A percentile compares a stretch with the other conserved stretches of the same genome.
Evolutionary conservation across 2,797 vertebrate species (phyloP).

Genomic region (Uromys caudimaculatus): DNA sequence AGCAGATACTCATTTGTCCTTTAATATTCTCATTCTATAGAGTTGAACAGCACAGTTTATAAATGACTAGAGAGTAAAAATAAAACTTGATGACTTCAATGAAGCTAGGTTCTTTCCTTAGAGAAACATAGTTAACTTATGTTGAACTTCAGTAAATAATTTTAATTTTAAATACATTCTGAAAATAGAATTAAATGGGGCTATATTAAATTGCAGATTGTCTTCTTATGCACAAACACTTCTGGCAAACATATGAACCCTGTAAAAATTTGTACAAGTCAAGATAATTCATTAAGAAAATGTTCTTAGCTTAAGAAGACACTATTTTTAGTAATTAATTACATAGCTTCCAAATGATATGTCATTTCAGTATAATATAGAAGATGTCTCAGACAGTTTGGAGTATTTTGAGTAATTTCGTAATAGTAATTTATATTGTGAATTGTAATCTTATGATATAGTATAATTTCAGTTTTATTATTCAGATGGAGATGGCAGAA

Average conservation of each 20-base stretch:
- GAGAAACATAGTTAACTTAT: constrained; percentile 62
- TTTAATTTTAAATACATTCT: constrained; percentile 73
- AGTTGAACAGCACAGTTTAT: neutral
- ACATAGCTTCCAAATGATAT: constrained; percentile 83
- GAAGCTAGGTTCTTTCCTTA: constrained; percentile 45
- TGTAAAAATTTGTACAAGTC: constrained; percentile 71
- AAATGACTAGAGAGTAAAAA: constrained; percentile 54
- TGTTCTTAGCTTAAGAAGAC: constrained; percentile 66
- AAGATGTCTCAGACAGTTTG: constrained; percentile 55
- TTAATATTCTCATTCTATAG: neutral
- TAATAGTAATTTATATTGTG: constrained; percentile 62
- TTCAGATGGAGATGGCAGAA: constrained; percentile 11
- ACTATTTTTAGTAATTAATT: constrained; percentile 83
- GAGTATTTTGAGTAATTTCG: constrained; percentile 81
- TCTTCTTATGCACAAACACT: constrained; percentile 64
- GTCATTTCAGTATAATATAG: constrained; percentile 72
- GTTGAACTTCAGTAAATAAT: constrained; percentile 64
- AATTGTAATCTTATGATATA: constrained; percentile 65
- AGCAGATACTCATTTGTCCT: neutral
- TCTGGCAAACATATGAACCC: constrained; percentile 76
- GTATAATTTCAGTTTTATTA: constrained; percentile 68
- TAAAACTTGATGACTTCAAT: constrained; percentile 70
- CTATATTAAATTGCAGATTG: constrained; percentile 75
- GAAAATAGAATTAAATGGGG: constrained; percentile 75
- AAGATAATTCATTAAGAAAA: constrained; percentile 82